Percentiles rank a stretch among this genome's conserved stretches.
These are phyloP conservation scores for Enteromius radiatus DNA, from an alignment of 2,797 vertebrate genomes.

Conservation along the genomic window DNA sequence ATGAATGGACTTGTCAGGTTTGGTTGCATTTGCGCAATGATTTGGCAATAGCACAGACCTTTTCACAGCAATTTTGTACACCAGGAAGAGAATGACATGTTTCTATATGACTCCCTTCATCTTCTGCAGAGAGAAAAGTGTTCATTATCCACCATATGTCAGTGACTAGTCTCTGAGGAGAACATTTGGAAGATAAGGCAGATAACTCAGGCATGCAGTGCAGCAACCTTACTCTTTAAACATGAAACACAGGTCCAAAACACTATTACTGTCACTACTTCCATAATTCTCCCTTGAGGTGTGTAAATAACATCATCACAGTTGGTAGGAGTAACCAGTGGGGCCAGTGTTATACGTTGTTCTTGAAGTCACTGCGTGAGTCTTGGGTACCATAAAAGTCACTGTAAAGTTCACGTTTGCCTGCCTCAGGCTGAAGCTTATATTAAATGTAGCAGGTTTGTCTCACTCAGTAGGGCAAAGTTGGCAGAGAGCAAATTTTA, in stretches of 20 bases:
- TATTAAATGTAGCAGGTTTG: slow-evolving; percentile 46
- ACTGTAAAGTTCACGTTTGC: slow-evolving; percentile 34
- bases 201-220: slow-evolving; percentile 66
- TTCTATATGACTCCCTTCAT: slow-evolving; percentile 63
- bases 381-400: slow-evolving; percentile 43
- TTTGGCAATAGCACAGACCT: slow-evolving; percentile 53
- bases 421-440: slow-evolving; percentile 38
- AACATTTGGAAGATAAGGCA: slow-evolving; percentile 69
- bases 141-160: slow-evolving; percentile 69
- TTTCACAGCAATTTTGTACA: slow-evolving; percentile 67
- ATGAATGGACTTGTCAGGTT: slow-evolving; percentile 38
- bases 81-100: slow-evolving; percentile 64
- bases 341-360: slow-evolving; percentile 24
- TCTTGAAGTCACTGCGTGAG: slow-evolving; percentile 39
- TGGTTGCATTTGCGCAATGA: slow-evolving; percentile 16
- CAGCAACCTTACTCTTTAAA: slow-evolving; percentile 59
- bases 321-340: slow-evolving; percentile 38
- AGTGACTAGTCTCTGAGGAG: slow-evolving; percentile 68
- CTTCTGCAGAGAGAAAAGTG: slow-evolving; percentile 62
- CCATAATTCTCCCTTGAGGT: slow-evolving; percentile 66
- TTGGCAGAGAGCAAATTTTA: slow-evolving; percentile 15
- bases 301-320: slow-evolving; percentile 68
- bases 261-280: slow-evolving; percentile 64
- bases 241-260: slow-evolving; percentile 58
- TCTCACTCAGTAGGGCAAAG: slow-evolving; percentile 21